Evolutionary conservation across 2,888 invertebrate genomes (phyloP).

Genomic region (Brenthis hecate): DNA sequence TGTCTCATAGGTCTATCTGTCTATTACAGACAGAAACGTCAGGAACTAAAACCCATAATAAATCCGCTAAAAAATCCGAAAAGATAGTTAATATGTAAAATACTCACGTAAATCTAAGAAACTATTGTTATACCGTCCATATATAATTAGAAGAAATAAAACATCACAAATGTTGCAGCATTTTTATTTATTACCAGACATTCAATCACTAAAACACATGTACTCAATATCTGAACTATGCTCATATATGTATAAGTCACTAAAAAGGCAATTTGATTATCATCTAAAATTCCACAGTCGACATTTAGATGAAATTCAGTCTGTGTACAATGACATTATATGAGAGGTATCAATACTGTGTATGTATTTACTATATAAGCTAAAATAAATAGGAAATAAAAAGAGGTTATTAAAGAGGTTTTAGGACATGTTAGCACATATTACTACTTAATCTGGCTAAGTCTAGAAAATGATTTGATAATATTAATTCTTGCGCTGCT

Average conservation of each 20-base stretch:
- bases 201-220: constrained; percentile 54
- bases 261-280: constrained; percentile 54
- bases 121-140: constrained; percentile 32
- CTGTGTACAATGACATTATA: constrained; percentile 11
- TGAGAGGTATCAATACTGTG: constrained; percentile 4
- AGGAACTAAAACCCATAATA: too few species aligned
- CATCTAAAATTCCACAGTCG: constrained; percentile 35
- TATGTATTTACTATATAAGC: not conserved
- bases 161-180: constrained; percentile 24
- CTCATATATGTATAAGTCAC: constrained; percentile 48
- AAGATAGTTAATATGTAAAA: too few species aligned
- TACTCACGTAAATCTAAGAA: too few species aligned
- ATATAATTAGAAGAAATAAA: constrained; percentile 36
- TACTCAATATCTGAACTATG: constrained; percentile 47
- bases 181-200: constrained; percentile 42
- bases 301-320: constrained; percentile 27
- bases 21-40: too few species aligned
- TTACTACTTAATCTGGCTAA: too few species aligned
- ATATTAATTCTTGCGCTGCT: too few species aligned
- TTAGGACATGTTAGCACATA: too few species aligned
- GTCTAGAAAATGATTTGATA: too few species aligned
- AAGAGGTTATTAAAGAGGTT: not conserved
- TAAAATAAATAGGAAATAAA: constrained; percentile 6
- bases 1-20: too few species aligned
- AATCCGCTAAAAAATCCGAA: too few species aligned